phyloP scores from a whole-genome alignment of 2,797 vertebrate species.

The Zenarchopterus dispar region DNA sequence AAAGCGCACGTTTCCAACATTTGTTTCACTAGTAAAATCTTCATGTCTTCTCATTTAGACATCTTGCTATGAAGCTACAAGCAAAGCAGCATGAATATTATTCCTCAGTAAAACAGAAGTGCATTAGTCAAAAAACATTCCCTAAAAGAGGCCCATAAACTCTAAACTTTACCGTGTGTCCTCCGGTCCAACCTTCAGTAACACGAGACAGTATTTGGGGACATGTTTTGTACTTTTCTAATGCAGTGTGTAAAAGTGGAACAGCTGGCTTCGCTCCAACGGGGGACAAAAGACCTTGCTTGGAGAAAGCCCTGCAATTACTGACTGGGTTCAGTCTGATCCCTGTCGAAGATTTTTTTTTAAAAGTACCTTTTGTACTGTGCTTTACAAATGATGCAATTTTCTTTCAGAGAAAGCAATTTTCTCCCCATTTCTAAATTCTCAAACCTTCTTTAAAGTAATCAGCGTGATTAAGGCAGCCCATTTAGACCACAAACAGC shows the following conservation, averaged over 20 bases:
- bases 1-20: too few relatives aligned
- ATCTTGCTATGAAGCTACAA: too few relatives aligned
- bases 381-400: conserved; percentile 55
- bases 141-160: too few relatives aligned
- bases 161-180: too few relatives aligned
- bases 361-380: conserved; percentile 39
- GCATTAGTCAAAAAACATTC: too few relatives aligned
- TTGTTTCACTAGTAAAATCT: too few relatives aligned
- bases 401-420: conserved; percentile 45
- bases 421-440: conserved; percentile 40
- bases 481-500: conserved; percentile 34
- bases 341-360: conserved; percentile 11
- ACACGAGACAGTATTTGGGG: conserved; percentile 47
- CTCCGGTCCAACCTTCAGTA: conserved; percentile 16
- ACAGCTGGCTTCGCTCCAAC: conserved; percentile 63
- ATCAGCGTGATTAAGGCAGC: conserved; percentile 52
- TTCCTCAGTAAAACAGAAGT: too few relatives aligned
- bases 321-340: conserved; percentile 49
- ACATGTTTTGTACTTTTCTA: conserved; percentile 61
- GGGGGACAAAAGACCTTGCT: conserved; percentile 48
- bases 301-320: conserved; percentile 64
- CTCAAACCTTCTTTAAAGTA: conserved; percentile 43
- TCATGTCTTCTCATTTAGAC: too few relatives aligned
- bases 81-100: too few relatives aligned
- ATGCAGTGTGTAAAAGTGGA: conserved; percentile 63